A percentile compares a stretch with the other conserved stretches of the same genome.
phyloP scores from a whole-genome alignment of 2,113 vertebrate species.

The Zonotrichia leucophrys region DNA sequence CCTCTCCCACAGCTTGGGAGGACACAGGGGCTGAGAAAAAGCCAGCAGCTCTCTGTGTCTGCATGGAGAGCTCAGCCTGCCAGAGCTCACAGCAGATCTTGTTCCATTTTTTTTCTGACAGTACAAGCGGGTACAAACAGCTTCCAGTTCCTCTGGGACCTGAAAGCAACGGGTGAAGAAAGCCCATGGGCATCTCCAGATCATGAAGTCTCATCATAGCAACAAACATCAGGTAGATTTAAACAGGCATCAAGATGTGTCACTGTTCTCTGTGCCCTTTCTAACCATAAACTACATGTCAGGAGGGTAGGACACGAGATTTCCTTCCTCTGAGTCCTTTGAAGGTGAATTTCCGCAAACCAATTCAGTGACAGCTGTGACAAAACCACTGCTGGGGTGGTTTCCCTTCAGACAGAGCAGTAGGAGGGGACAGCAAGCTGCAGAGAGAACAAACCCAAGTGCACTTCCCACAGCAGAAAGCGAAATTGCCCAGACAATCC shows the following conservation, averaged over 20 bases:
- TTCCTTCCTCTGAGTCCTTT: neutral
- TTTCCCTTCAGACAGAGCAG: neutral
- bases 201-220: rapidly evolving
- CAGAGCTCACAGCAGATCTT: neutral
- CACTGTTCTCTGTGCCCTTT: neutral
- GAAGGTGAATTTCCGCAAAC: neutral
- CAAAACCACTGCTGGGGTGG: neutral
- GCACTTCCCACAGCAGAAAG: neutral
- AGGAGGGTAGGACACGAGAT: rapidly evolving
- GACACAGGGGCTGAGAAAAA: neutral
- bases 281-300: rapidly evolving
- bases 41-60: neutral
- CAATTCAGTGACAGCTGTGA: neutral
- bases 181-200: neutral
- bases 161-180: neutral
- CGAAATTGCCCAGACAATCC: neutral
- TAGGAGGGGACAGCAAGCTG: neutral
- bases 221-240: neutral
- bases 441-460: neutral
- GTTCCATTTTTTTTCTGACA: rapidly evolving
- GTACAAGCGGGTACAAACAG: neutral
- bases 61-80: rapidly evolving
- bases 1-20: neutral
- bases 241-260: neutral
- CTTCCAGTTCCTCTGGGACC: neutral